Evolutionary conservation across 1,140 invertebrate species (phyloP).

Genomic region (Parasteatoda tepidariorum): DNA sequence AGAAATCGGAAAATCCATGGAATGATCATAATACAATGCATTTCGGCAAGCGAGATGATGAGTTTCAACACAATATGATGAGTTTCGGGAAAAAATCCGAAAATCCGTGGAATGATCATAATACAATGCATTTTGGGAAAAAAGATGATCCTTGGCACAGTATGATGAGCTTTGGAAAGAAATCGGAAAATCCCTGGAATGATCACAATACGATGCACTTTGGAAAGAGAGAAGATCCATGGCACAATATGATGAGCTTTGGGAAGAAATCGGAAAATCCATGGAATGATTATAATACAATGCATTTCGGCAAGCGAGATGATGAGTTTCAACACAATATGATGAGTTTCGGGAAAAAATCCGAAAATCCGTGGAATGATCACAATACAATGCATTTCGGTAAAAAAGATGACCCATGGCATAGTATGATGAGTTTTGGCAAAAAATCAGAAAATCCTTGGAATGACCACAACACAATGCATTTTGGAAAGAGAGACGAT

Average conservation of each 20-base stretch:
- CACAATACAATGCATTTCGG: conserved; percentile 37
- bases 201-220: conserved; percentile 25
- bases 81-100: background rate
- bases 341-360: conserved; percentile 44
- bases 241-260: conserved; percentile 48
- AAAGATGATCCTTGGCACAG: conserved; percentile 27
- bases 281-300: background rate
- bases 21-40: background rate
- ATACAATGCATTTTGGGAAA: conserved; percentile 12
- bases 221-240: conserved; percentile 15
- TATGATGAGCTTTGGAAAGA: conserved; percentile 36
- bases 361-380: conserved; percentile 2
- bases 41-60: background rate
- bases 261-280: conserved; percentile 16
- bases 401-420: conserved; percentile 2
- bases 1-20: background rate
- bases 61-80: background rate
- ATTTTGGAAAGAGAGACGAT: conserved; percentile 23
- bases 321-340: conserved; percentile 36
- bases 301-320: conserved; percentile 29
- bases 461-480: conserved; percentile 28
- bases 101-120: background rate
- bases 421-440: conserved; percentile 35
- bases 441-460: conserved; percentile 4
- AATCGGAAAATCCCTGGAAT: background rate